phyloP scores from a whole-genome alignment of 2,888 invertebrate genomes.

The Odiellus spinosus region DNA sequence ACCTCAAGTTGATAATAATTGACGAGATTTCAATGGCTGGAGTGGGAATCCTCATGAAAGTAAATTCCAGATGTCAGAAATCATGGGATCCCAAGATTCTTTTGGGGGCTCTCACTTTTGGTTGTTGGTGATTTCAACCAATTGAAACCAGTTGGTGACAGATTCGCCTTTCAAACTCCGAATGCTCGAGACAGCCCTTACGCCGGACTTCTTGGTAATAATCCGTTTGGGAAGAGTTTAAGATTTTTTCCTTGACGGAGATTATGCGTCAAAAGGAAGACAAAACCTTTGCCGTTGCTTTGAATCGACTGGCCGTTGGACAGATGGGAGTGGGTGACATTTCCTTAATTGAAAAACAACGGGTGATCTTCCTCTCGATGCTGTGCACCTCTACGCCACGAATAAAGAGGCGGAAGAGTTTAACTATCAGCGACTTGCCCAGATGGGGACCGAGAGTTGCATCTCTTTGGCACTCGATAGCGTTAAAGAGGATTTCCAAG shows the following conservation, averaged over 20 bases:
- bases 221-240: background rate
- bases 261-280: conserved; percentile 18
- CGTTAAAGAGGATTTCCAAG: no score
- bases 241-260: conserved; percentile 11
- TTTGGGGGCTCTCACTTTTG: conserved; percentile 26
- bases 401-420: no score
- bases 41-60: conserved; percentile 20
- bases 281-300: conserved; percentile 9
- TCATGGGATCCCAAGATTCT: conserved; percentile 20
- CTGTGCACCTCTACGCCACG: no score
- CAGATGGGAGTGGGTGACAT: conserved; percentile 7
- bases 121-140: no score
- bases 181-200: background rate
- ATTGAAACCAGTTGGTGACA: conserved; percentile 5
- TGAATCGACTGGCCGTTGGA: conserved; percentile 15
- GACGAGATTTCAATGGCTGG: conserved; percentile 14
- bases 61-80: conserved; percentile 24
- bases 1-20: conserved; percentile 21
- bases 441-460: no score
- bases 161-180: background rate
- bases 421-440: no score
- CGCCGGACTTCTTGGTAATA: background rate
- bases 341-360: background rate
- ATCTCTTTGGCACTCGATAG: no score
- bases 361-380: no score